Base-by-base conservation (phyloP, 1,140 invertebrate genomes). In the Zaprionus lachaisei region DNA sequence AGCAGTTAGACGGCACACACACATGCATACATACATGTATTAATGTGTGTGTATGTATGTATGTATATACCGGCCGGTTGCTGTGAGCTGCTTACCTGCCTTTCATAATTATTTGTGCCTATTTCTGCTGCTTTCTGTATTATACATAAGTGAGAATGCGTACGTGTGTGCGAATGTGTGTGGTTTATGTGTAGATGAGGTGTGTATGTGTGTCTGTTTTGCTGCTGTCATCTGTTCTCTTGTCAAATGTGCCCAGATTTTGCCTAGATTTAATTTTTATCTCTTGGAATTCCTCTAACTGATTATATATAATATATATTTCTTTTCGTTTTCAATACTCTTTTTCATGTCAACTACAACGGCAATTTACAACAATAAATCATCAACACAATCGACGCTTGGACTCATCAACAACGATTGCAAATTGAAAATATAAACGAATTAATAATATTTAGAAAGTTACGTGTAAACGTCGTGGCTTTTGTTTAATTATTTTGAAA, bases 381-480 rank as follows among this genome's bases (percentile, higher is more conserved):
- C 11, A 51, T 51, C 20, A 51, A 41, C n/a, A 66, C 44, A 22
- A 81, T 37, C 24, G 68, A 58, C 64, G 37, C 37, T 24, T 64
- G 72, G 60, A 28, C 51, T 34, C 56, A 41, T 34, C 20, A 51
- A 24, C 47, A 24, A 47, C 15, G 4, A 49, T 2, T 34, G 31
- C 11, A 67, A 34, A 57, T 56, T 58, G 54, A 72, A 72, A 38
- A 47, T 37, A 28, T 69, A 34, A 70, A 64, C 64, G 38, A 77
- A 79, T 79, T 77, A 71, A 34, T 11, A 51, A 51, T 51, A 51
- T 24, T 83, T 90, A 92, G 91, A 92, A 91, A 92, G 91, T 92
- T 92, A 92, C 91, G 91, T 91, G 84, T 90, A 74, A 78, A 86
- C 83, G 82, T 92, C 91, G 91, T 92, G 91, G 91, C 91, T 92